Conservation (phyloP, 2,113 vertebrate species). For the Scalopus aquaticus region DNA sequence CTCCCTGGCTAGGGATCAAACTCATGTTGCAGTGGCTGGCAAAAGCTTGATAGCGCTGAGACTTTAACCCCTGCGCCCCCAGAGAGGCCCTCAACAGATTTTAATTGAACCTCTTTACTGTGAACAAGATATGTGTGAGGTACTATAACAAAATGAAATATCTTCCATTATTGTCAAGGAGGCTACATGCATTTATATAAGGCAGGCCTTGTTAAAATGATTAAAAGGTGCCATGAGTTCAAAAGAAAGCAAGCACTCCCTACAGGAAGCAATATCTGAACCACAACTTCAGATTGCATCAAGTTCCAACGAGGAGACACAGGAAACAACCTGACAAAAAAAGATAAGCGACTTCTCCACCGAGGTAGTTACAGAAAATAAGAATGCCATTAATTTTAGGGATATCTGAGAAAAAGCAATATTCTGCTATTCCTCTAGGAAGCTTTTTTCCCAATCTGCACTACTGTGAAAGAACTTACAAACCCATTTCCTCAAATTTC, state of each 20-base stretch:
- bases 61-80: no score
- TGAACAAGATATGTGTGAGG: background rate
- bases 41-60: no score
- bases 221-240: background rate
- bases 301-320: background rate
- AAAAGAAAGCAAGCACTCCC: background rate
- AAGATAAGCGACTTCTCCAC: background rate
- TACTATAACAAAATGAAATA: background rate
- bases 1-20: no score
- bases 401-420: background rate
- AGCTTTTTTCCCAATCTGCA: background rate
- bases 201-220: background rate
- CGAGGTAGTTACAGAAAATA: background rate
- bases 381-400: background rate
- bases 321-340: background rate
- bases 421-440: background rate
- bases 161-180: background rate
- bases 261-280: conserved; percentile 1
- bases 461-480: background rate
- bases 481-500: conserved; percentile 40
- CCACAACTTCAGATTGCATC: background rate
- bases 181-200: background rate
- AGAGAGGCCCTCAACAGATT: no score
- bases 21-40: no score
- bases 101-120: background rate